Conservation (phyloP, 2,797 vertebrate genomes). For the Enteromius trimaculatus region DNA sequence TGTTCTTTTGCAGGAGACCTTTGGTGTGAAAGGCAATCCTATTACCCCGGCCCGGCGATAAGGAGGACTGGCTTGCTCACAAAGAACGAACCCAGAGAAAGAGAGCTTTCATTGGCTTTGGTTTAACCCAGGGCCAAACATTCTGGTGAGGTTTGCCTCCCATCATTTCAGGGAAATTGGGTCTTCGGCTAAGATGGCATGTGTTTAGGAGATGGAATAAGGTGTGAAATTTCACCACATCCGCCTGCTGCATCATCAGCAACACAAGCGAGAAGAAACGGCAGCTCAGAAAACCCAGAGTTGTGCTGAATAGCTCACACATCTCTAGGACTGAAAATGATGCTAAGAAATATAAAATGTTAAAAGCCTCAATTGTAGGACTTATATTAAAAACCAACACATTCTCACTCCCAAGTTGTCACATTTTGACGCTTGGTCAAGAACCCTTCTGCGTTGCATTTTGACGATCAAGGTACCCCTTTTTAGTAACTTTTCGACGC, state of each 20-base stretch:
- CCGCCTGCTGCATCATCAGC: conserved; percentile 51
- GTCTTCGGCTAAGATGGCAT: conserved; percentile 59
- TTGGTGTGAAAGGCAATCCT: conserved; percentile 77
- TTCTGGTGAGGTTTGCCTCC: conserved; percentile 61
- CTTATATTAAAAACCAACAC: not conserved
- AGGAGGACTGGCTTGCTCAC: conserved; percentile 61
- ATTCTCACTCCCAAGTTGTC: too few species aligned
- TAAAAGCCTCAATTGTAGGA: not conserved
- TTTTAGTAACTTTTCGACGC: too few species aligned
- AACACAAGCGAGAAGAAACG: conserved; percentile 31
- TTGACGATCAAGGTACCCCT: too few species aligned
- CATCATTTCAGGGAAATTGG: conserved; percentile 67
- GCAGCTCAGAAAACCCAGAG: conserved; percentile 7
- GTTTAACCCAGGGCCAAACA: conserved; percentile 66
- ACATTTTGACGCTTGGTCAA: too few species aligned
- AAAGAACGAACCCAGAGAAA: conserved; percentile 58
- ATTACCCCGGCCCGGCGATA: conserved; percentile 75
- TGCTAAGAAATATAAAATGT: conserved; percentile 1
- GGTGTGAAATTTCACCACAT: conserved; percentile 55
- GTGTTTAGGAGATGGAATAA: conserved; percentile 64
- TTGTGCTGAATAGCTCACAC: not conserved
- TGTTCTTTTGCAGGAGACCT: conserved; percentile 66
- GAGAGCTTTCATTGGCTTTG: conserved; percentile 67
- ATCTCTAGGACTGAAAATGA: not conserved
- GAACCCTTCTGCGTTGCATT: too few species aligned